phyloP scores from a whole-genome alignment of 2,888 invertebrate genomes.

The Lochmaea capreae region DNA sequence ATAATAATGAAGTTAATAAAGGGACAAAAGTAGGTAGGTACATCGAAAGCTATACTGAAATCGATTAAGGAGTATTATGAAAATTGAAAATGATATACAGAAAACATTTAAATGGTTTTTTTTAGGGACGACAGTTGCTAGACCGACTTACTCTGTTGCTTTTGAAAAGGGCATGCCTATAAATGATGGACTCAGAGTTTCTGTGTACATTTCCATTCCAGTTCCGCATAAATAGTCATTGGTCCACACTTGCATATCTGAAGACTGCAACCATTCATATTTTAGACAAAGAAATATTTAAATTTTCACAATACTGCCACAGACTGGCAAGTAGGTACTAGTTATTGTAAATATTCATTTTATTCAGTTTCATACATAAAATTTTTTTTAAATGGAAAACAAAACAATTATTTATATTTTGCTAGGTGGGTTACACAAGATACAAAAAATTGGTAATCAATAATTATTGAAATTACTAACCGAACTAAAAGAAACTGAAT shows the following conservation, averaged over 20 bases:
- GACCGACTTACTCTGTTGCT: slow-evolving; percentile 96
- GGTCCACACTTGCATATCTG: slow-evolving; percentile 98
- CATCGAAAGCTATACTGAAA: not conserved
- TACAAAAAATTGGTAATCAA: too few species aligned
- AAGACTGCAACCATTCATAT: slow-evolving; percentile 75
- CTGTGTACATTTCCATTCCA: slow-evolving; percentile 99
- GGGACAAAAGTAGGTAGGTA: not conserved
- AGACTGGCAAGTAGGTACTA: not conserved
- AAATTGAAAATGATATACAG: not conserved
- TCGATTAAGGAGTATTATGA: not conserved
- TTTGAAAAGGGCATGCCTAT: slow-evolving; percentile 98
- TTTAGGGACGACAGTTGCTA: slow-evolving; percentile 16
- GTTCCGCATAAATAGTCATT: slow-evolving; percentile 99
- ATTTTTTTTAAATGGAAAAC: too few species aligned
- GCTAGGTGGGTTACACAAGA: too few species aligned
- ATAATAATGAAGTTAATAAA: not conserved
- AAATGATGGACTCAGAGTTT: slow-evolving; percentile 97
- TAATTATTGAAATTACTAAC: too few species aligned
- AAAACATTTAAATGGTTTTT: not conserved
- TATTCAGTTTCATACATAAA: not conserved
- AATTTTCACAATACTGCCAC: not conserved
- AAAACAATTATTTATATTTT: too few species aligned
- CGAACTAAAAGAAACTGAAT: not conserved
- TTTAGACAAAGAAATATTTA: slow-evolving; percentile 39
- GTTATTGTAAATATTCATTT: not conserved